Base-by-base conservation (phyloP, 2,113 vertebrate species). In the Noctilio leporinus region DNA sequence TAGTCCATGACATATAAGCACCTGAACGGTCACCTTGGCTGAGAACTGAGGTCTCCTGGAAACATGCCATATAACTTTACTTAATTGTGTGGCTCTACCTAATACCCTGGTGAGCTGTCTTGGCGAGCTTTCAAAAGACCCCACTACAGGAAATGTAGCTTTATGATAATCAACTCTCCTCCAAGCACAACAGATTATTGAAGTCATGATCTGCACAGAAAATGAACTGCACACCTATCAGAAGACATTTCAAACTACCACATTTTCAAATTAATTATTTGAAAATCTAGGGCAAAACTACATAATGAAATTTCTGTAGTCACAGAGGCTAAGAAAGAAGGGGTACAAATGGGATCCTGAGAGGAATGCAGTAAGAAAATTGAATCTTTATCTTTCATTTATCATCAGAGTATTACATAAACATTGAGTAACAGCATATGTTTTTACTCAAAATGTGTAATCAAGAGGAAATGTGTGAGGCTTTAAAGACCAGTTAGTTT, bases 401-500 rank as follows among this genome's bases (percentile, higher is more conserved):
- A 70, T 47, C 59, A 62, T 72, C 28, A 28, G 16, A 80, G 12
- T 70, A 26, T 59, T 64, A 55, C 10, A 85, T 53, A 95, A 89
- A 70, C 65, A 80, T 28, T 92, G 83, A 87, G 53, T 30, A 59
- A 80, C 22, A 86, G 55, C 84, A 28, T 80, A 53, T 53, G 19
- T 80, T 92, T 91, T 93, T 78, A 85, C 35, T 95, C 55, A 82
- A 95, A 96, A 78, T 59, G 55, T 2, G 1, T 86, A 64, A 82
- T 86, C 77, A 57, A 57, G n/a, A 70, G 30, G 84, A 89, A 84
- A 80, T 10, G 35, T 33, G 22, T 51, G 62, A 82, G 55, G 49
- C 45, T 83, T 86, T 83, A 35, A 43, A 33, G 62, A 82, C 28
- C 10, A 35, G 20, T 45, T 19, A 33, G 64, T 33, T 43, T 55